These are phyloP conservation scores for Trissolcus brochymenae DNA, from an alignment of 2,888 invertebrate genomes.

Conservation along the genomic window DNA sequence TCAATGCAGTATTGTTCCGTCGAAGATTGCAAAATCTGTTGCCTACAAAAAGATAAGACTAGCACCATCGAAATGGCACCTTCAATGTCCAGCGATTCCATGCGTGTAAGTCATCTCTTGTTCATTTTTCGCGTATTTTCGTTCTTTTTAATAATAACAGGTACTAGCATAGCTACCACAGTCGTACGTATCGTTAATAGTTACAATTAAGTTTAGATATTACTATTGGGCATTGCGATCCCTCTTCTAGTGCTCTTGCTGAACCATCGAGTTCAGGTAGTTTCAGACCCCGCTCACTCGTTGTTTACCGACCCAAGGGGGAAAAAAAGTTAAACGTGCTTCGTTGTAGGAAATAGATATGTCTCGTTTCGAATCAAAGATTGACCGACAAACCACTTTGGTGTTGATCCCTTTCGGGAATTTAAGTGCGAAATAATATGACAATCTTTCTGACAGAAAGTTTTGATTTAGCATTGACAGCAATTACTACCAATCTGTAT, in stretches of 20 bases:
- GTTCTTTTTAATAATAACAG: slow-evolving; percentile 75
- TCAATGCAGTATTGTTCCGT: slow-evolving; percentile 9
- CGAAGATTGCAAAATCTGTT: slow-evolving; percentile 3
- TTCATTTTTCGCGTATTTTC: slow-evolving; percentile 41
- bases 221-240: slow-evolving; percentile 66
- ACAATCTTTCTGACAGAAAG: not conserved
- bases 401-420: slow-evolving; percentile 38
- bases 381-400: slow-evolving; percentile 50
- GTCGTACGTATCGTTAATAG: slow-evolving; percentile 77
- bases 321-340: slow-evolving; percentile 18
- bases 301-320: slow-evolving; percentile 33
- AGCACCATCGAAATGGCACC: slow-evolving; percentile 43
- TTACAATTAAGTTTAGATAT: slow-evolving; percentile 74
- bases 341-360: slow-evolving; percentile 59
- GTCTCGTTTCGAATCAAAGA: slow-evolving; percentile 57
- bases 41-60: slow-evolving; percentile 20
- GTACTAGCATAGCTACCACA: slow-evolving; percentile 78
- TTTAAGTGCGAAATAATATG: slow-evolving; percentile 13
- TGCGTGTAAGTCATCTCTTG: slow-evolving; percentile 5
- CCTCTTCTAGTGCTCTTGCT: slow-evolving; percentile 32
- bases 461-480: not conserved
- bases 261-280: slow-evolving; percentile 25
- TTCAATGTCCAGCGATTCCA: slow-evolving; percentile 29
- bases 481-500: not conserved
- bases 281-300: slow-evolving; percentile 26